Conservation (phyloP, 2,113 vertebrate genomes). For the Hippocampus mohnikei region DNA sequence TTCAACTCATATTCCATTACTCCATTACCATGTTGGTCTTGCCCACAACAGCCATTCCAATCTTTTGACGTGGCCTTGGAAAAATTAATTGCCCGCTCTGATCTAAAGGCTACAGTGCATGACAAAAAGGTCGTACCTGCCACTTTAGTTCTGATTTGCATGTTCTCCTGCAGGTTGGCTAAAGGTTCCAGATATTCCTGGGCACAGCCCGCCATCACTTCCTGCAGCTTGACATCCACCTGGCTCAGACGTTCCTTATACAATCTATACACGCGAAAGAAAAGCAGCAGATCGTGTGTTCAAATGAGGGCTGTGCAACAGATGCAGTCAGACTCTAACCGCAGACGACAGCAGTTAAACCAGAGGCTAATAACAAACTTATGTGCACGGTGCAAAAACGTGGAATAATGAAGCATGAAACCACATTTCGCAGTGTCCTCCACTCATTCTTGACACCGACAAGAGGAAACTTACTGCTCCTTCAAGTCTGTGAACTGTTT, state of each 20-base stretch:
- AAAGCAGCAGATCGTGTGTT: neutral
- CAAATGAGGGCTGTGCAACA: neutral
- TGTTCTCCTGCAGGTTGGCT: constrained; percentile 97
- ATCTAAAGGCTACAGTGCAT: neutral
- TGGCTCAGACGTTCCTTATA: constrained; percentile 96
- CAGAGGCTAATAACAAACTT: neutral
- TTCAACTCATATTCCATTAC: too few relatives aligned
- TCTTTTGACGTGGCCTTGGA: neutral
- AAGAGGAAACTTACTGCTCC: constrained; percentile 85
- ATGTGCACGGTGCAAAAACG: neutral
- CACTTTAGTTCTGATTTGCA: constrained; percentile 98
- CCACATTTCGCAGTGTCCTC: neutral
- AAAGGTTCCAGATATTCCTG: constrained; percentile 96
- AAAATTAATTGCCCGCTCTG: neutral
- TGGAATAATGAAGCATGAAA: neutral
- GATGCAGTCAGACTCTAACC: too few relatives aligned
- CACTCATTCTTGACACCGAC: neutral
- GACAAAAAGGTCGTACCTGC: constrained; percentile 74
- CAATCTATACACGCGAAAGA: constrained; percentile 66
- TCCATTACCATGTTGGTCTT: too few relatives aligned
- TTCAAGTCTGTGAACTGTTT: constrained; percentile 99
- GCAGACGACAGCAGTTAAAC: neutral
- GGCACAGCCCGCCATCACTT: constrained; percentile 95
- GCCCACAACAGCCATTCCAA: too few relatives aligned
- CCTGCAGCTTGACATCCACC: constrained; percentile 96